Evolutionary conservation across 2,113 vertebrate genomes (phyloP).

Genomic region (Coptodon bakossiorum): DNA sequence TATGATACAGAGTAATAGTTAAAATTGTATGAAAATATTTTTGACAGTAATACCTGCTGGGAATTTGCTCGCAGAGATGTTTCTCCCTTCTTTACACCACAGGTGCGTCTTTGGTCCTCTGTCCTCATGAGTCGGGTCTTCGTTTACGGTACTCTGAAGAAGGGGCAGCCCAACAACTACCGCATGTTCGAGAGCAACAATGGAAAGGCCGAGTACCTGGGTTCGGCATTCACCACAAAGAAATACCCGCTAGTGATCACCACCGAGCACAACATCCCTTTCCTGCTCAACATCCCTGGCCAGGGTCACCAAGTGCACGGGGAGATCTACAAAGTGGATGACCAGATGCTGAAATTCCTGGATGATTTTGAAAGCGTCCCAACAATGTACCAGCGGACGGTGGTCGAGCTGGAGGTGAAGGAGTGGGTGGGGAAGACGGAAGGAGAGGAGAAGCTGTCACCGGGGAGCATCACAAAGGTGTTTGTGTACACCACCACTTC

Average conservation of each 20-base stretch:
- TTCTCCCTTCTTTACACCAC: rapidly evolving
- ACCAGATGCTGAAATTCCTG: constrained; percentile 84
- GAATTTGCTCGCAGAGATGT: neutral
- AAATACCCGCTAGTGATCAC: constrained; percentile 85
- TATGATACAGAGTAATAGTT: neutral
- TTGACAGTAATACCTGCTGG: neutral
- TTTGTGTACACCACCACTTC: constrained; percentile 80
- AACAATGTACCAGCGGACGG: constrained; percentile 80
- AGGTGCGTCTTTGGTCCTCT: neutral
- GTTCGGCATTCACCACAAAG: constrained; percentile 71
- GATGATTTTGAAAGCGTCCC: constrained; percentile 85
- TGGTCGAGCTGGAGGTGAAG: constrained; percentile 68
- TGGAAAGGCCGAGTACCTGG: constrained; percentile 71
- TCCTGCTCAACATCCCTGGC: constrained; percentile 80
- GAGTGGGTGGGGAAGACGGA: constrained; percentile 64
- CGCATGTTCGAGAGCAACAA: constrained; percentile 69
- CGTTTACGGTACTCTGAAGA: constrained; percentile 89
- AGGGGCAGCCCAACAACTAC: constrained; percentile 83
- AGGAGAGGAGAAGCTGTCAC: neutral
- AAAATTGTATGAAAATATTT: neutral
- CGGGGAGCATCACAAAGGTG: constrained; percentile 58
- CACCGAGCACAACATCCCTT: constrained; percentile 75
- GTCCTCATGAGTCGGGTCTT: constrained; percentile 76
- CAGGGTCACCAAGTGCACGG: constrained; percentile 72
- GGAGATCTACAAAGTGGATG: constrained; percentile 84